phyloP scores from a whole-genome alignment of 2,888 invertebrate species.

The Lysandra coridon region DNA sequence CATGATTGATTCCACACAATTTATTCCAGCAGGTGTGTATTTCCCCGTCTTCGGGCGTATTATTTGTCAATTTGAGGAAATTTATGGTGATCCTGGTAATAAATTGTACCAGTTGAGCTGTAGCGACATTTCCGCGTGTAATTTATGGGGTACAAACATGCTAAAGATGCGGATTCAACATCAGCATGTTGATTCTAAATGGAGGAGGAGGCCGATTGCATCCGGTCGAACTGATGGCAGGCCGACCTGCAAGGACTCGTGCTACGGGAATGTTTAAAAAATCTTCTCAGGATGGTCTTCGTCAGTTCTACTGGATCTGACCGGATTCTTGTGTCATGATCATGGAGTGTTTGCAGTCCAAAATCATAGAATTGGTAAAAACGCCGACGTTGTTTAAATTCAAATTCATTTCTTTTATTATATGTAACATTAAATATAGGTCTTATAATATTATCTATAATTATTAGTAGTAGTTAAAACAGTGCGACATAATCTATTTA shows the following conservation, averaged over 20 bases:
- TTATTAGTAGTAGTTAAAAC: no score
- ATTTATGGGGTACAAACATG: slow-evolving; percentile 12
- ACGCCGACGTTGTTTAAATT: no score
- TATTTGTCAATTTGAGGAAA: slow-evolving; percentile 28
- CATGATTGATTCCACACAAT: slow-evolving; percentile 20
- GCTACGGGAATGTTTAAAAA: neutral
- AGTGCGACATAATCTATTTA: no score
- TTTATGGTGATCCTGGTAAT: slow-evolving; percentile 23
- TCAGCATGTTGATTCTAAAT: neutral
- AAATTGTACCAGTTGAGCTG: slow-evolving; percentile 25
- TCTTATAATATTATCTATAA: no score
- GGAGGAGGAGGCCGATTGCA: neutral
- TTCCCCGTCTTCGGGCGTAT: neutral
- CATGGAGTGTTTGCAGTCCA: no score
- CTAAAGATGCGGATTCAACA: slow-evolving; percentile 5
- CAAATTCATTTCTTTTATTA: no score
- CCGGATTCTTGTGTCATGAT: no score
- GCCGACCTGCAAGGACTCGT: neutral
- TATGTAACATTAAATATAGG: no score
- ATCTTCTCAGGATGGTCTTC: neutral
- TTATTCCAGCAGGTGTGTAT: slow-evolving; percentile 19
- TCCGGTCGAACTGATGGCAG: no score
- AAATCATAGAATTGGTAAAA: no score
- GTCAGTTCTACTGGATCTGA: neutral
- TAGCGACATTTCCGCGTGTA: slow-evolving; percentile 24